phyloP scores from a whole-genome alignment of 2,113 vertebrate species.

The Lutjanus erythropterus region DNA sequence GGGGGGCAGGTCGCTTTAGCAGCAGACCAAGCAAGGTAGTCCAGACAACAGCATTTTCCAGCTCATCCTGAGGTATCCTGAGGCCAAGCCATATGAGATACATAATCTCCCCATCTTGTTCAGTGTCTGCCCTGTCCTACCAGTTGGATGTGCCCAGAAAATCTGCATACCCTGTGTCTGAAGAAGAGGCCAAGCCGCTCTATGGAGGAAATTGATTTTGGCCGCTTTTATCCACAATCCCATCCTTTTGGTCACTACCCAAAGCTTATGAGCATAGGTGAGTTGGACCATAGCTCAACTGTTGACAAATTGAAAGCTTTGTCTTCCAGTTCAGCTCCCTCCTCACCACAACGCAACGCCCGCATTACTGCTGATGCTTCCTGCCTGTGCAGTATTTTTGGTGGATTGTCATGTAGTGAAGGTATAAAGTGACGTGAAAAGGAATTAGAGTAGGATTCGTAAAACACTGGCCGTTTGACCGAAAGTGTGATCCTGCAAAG shows the following conservation, averaged over 20 bases:
- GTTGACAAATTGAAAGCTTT: not conserved
- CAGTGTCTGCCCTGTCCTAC: not conserved
- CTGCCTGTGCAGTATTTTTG: too few species aligned
- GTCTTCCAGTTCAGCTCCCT: not conserved
- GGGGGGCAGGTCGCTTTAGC: not conserved
- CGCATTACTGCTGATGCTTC: not conserved
- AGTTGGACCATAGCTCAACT: too few species aligned
- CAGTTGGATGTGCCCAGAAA: not conserved
- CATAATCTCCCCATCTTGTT: not conserved
- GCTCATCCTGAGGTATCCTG: not conserved
- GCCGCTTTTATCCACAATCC: not conserved
- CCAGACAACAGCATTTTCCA: not conserved
- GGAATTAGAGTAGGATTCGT: too few species aligned
- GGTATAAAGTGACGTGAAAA: too few species aligned
- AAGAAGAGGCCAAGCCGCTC: not conserved
- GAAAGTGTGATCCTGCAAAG: not conserved
- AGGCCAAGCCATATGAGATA: not conserved
- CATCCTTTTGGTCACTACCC: too few species aligned
- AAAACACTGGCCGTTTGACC: not conserved
- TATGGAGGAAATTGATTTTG: not conserved
- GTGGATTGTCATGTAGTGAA: too few species aligned
- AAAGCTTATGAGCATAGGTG: too few species aligned
- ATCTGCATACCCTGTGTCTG: not conserved
- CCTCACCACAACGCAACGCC: not conserved
- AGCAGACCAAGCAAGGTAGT: not conserved